Evolutionary conservation across 2,797 vertebrate species (phyloP), one percentile per base, ranked within the genome.

Genomic region (Sciaenops ocellatus): DNA sequence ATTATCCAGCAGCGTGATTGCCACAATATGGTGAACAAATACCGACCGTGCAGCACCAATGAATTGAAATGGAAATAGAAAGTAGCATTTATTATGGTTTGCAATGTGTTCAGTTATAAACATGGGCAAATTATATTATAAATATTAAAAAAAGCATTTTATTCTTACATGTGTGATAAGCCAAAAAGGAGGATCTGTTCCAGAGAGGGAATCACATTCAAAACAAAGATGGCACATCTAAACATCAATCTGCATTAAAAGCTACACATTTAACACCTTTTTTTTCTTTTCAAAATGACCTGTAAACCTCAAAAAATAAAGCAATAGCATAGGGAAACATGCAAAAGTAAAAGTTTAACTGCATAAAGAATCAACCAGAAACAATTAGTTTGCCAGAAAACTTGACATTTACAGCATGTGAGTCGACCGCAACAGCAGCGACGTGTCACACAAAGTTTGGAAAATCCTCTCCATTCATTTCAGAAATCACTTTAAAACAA

Each of bases 41-140:
- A 17, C 12, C 3, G 47, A 38, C 8, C 46, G 12, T 26, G 11
- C 61, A 71, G 26, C 18, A 59, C 60, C n/a, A 60, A 48, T 73
- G 0, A 76, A 64, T 16, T 73, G 38, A 66, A 85, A 85, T 69
- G 15, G 34, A 82, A 85, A 87, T 69, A 26, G 30, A 85, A 82
- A 74, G 75, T 66, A 61, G 66, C 77, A 83, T 91, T 93, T 92
- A 88, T 89, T 91, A 79, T 86, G 87, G 71, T 76, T 88, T 87
- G 82, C 84, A 86, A 83, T 52, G 4, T 48, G 10, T 57, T 84
- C 52, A 78, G 55, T 83, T 84, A 83, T 71, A 79, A 92, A 90
- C 83, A 89, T 67, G 70, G 73, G 78, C 60, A 87, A 89, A 90
- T 88, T 77, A 80, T 64, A 76, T 72, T 65, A 86, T 80, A 83